Conservation (phyloP, 2,888 invertebrate genomes). For the Lycophotia porphyrea region DNA sequence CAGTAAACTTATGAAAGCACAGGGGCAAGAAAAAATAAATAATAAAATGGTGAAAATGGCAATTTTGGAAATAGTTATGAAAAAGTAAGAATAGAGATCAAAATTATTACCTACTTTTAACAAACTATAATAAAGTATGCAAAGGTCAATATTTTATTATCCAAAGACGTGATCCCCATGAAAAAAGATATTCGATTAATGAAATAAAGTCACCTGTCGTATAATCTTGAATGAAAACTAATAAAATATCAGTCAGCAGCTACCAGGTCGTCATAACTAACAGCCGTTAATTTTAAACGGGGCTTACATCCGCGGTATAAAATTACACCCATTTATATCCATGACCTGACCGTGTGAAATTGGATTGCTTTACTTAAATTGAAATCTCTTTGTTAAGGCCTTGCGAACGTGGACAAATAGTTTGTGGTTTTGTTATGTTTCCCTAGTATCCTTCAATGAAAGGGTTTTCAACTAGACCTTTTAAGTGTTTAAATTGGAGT, state of each 20-base stretch:
- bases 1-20: not conserved
- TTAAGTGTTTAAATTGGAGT: conserved; percentile 7
- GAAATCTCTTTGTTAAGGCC: conserved; percentile 74
- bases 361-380: conserved; percentile 81
- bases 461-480: conserved; percentile 14
- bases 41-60: not conserved
- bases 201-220: not conserved
- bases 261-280: conserved; percentile 68
- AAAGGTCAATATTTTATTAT: not conserved
- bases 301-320: conserved; percentile 67
- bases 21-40: not conserved
- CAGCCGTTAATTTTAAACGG: conserved; percentile 68
- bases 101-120: not conserved
- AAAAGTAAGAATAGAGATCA: not conserved
- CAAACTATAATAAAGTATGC: not conserved
- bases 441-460: conserved; percentile 26
- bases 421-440: conserved; percentile 42
- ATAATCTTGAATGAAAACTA: conserved; percentile 36
- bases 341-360: conserved; percentile 79
- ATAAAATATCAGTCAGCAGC: conserved; percentile 42
- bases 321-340: conserved; percentile 79
- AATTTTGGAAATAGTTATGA: not conserved
- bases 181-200: not conserved
- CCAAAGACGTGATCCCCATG: not conserved
- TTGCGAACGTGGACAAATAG: conserved; percentile 39